A percentile compares a stretch with the other conserved stretches of the same genome.
phyloP scores from a whole-genome alignment of 2,113 vertebrate genomes.

The Ursus arctos region DNA sequence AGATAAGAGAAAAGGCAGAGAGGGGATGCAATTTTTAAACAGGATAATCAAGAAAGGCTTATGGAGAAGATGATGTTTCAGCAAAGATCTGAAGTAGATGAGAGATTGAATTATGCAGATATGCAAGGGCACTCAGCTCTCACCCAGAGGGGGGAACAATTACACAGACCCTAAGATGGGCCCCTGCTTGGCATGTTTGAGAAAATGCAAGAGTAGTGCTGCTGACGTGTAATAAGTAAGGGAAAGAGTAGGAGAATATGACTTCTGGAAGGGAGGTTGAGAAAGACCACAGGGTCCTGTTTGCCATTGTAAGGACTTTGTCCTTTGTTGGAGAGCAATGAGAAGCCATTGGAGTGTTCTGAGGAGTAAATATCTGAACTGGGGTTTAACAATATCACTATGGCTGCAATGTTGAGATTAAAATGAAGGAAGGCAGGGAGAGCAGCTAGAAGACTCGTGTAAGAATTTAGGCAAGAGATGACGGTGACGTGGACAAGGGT shows the following conservation, averaged over 20 bases:
- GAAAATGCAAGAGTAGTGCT: not conserved
- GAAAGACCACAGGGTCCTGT: not conserved
- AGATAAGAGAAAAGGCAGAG: not conserved
- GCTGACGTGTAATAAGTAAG: not conserved
- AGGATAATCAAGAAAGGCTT: constrained; percentile 12
- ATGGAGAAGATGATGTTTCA: not conserved
- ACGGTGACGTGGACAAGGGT: not conserved
- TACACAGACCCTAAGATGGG: not conserved
- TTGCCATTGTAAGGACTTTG: not conserved
- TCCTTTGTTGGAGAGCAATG: not conserved
- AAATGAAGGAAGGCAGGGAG: not conserved
- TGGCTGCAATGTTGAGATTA: not conserved
- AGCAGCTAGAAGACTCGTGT: not conserved
- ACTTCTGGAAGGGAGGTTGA: not conserved
- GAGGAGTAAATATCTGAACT: not conserved
- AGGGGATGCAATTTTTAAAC: not conserved
- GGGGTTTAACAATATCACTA: not conserved
- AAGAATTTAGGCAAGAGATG: not conserved
- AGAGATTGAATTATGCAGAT: not conserved
- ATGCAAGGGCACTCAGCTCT: not conserved
- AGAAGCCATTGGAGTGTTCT: not conserved
- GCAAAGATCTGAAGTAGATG: not conserved
- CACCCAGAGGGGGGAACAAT: not conserved
- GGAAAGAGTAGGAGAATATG: not conserved
- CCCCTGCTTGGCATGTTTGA: not conserved